Percentiles rank a stretch among this genome's conserved stretches.
phyloP scores from a whole-genome alignment of 2,113 vertebrate genomes.

The Anseranas semipalmata region DNA sequence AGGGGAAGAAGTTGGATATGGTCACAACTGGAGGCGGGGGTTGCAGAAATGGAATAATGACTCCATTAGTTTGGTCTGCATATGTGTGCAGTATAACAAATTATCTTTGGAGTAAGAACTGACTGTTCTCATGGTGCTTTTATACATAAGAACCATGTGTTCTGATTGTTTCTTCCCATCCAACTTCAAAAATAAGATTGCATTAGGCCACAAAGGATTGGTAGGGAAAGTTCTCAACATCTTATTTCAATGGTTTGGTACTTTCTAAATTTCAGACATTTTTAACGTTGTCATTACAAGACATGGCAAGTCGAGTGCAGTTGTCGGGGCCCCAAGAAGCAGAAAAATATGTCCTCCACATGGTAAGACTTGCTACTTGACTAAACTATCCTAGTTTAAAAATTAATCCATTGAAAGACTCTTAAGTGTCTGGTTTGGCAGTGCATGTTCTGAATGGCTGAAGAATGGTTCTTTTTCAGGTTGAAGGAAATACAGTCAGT shows the following conservation, averaged over 20 bases:
- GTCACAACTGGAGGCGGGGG: background rate
- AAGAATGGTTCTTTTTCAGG: background rate
- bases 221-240: background rate
- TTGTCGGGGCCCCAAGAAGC: slow-evolving; percentile 95
- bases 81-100: rapidly evolving
- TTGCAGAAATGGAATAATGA: background rate
- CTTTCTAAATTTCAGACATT: slow-evolving; percentile 87
- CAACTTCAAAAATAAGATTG: background rate
- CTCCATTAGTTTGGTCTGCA: background rate
- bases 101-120: background rate
- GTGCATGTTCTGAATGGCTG: background rate
- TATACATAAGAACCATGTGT: background rate
- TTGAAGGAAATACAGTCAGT: background rate
- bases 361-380: slow-evolving; percentile 82
- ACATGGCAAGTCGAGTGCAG: slow-evolving; percentile 99
- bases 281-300: slow-evolving; percentile 97
- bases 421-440: background rate
- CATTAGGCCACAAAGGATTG: background rate
- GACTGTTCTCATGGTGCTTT: background rate
- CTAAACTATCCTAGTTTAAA: background rate
- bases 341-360: slow-evolving; percentile 98
- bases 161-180: background rate
- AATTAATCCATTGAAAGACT: background rate
- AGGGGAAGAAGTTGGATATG: background rate
- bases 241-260: background rate